Evolutionary conservation across 2,888 invertebrate species (phyloP).

Genomic region (Callosobruchus maculatus): DNA sequence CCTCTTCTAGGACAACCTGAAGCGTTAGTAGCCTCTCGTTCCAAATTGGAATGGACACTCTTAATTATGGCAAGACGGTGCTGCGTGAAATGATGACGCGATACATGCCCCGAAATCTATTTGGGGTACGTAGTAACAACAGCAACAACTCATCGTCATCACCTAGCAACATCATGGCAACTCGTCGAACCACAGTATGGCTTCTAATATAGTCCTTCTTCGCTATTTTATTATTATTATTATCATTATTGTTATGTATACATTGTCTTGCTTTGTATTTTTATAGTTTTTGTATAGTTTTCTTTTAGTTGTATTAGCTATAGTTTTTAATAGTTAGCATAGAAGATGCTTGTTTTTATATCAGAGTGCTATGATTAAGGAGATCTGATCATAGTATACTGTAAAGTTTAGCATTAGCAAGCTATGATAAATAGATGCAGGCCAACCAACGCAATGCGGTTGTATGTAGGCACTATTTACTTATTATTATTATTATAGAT

Average conservation of each 20-base stretch:
- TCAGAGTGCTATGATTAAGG: not conserved
- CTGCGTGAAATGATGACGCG: conserved; percentile 42
- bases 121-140: conserved; percentile 37
- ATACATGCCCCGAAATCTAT: conserved; percentile 38
- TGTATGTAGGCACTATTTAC: too few relatives aligned
- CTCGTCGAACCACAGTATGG: not conserved
- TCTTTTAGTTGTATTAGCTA: not conserved
- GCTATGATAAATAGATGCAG: not conserved
- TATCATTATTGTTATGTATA: not conserved
- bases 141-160: not conserved
- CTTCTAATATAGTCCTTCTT: not conserved
- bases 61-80: conserved; percentile 41
- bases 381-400: not conserved
- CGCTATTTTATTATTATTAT: not conserved
- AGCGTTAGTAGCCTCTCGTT: conserved; percentile 11
- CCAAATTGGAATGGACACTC: conserved; percentile 37
- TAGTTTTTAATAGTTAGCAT: not conserved
- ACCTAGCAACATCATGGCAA: not conserved
- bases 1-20: not conserved
- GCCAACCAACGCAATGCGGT: too few relatives aligned
- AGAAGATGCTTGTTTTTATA: not conserved
- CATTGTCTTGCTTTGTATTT: not conserved
- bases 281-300: not conserved
- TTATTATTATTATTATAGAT: too few relatives aligned
- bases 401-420: not conserved